These are phyloP conservation scores for Nycticebus coucang DNA, from an alignment of 2,113 vertebrate genomes.

Conservation along the genomic window DNA sequence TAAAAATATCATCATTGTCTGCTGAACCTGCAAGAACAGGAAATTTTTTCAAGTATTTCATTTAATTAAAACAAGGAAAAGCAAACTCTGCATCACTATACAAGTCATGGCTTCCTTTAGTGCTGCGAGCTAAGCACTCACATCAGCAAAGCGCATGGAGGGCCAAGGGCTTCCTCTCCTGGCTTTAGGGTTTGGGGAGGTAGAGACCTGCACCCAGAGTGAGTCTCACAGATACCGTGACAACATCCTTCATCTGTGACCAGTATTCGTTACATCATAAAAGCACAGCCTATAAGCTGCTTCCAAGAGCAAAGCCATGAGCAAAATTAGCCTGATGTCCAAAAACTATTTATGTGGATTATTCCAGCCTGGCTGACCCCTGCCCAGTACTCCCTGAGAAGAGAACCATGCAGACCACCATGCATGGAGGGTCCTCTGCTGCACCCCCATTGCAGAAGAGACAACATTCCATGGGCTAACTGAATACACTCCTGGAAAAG, in stretches of 20 bases:
- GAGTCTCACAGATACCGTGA: no score
- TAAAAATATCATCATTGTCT: background rate
- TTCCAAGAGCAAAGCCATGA: background rate
- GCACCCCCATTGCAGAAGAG: no score
- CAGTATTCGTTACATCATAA: background rate
- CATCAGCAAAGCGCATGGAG: background rate
- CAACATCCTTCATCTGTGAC: no score
- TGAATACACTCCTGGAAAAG: background rate
- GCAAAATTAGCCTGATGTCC: background rate
- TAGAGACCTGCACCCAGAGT: no score
- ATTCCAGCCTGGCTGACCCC: no score
- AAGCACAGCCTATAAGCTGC: background rate
- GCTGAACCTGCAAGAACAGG: background rate
- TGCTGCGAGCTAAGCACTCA: background rate
- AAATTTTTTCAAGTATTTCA: background rate
- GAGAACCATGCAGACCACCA: no score
- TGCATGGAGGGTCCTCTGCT: no score
- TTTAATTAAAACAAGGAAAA: background rate
- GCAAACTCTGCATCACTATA: background rate
- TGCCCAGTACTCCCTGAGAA: no score
- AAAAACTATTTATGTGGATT: background rate
- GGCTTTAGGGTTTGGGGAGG: no score
- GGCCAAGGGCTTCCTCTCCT: background rate
- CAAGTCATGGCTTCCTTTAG: background rate
- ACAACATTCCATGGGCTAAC: background rate